phyloP scores from a whole-genome alignment of 2,797 vertebrate species.

The Podarcis lilfordi region DNA sequence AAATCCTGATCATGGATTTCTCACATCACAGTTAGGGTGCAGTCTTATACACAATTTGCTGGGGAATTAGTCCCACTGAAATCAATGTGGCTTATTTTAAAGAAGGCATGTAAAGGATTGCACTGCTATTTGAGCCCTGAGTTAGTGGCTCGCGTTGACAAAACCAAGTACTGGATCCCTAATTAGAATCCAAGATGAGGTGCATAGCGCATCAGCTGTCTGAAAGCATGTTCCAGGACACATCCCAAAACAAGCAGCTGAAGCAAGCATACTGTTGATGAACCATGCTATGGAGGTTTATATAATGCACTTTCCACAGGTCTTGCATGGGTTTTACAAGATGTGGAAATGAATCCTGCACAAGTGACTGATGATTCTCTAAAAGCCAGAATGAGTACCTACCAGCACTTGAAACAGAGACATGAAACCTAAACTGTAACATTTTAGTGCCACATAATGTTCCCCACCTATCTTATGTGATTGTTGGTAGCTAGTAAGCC shows the following conservation, averaged over 20 bases:
- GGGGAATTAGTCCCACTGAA: not conserved
- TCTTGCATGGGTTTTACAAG: not conserved
- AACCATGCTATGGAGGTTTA: not conserved
- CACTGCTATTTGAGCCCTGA: not conserved
- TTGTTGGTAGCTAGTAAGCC: slow-evolving; percentile 11
- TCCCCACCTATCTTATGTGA: not conserved
- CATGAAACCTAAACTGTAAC: not conserved
- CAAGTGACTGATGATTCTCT: not conserved
- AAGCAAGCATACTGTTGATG: not conserved
- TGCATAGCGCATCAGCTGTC: not conserved
- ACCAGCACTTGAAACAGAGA: not conserved
- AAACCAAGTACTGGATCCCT: not conserved
- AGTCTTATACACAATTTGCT: not conserved
- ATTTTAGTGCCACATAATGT: not conserved
- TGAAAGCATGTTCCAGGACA: not conserved
- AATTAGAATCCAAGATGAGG: not conserved
- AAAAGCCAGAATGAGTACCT: not conserved
- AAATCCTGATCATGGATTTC: not conserved
- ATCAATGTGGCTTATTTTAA: not conserved
- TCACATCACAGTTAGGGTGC: not conserved
- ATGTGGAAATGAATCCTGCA: not conserved
- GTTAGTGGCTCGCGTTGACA: not conserved
- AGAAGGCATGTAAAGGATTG: not conserved
- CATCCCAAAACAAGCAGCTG: not conserved
- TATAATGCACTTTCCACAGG: not conserved